Evolutionary conservation across 1,140 invertebrate genomes (phyloP).

Genomic region (Leptopilina boulardi): DNA sequence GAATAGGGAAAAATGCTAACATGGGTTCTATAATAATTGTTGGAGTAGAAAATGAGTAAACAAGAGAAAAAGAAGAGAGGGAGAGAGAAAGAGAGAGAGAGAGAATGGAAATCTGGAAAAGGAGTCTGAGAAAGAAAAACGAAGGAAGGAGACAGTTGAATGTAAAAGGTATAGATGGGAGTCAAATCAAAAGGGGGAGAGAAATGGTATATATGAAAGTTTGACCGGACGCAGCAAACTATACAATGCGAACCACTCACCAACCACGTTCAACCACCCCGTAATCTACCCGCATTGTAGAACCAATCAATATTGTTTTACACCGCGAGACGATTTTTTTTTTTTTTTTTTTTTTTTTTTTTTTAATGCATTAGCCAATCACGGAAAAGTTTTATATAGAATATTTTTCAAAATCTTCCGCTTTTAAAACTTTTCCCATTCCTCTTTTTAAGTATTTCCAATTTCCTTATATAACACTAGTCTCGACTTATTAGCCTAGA

Average conservation of each 20-base stretch:
- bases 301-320: conserved; percentile 73
- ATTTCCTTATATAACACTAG: no score
- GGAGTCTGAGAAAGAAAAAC: conserved; percentile 38
- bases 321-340: conserved; percentile 58
- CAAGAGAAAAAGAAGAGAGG: conserved; percentile 38
- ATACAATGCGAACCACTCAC: conserved; percentile 66
- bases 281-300: conserved; percentile 66
- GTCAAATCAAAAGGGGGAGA: conserved; percentile 54
- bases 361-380: conserved; percentile 5
- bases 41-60: conserved; percentile 55
- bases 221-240: conserved; percentile 71
- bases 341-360: not conserved
- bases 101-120: conserved; percentile 19
- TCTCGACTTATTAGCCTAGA: no score
- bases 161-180: conserved; percentile 37
- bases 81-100: conserved; percentile 43
- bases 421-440: not conserved
- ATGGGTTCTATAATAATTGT: conserved; percentile 69
- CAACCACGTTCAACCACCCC: conserved; percentile 56
- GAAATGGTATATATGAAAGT: conserved; percentile 69
- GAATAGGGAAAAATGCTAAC: conserved; percentile 51
- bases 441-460: no score
- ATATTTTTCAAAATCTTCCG: not conserved
- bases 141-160: conserved; percentile 38
- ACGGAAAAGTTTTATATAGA: not conserved